phyloP scores from a whole-genome alignment of 2,797 vertebrate species.

The Coilia nasus region DNA sequence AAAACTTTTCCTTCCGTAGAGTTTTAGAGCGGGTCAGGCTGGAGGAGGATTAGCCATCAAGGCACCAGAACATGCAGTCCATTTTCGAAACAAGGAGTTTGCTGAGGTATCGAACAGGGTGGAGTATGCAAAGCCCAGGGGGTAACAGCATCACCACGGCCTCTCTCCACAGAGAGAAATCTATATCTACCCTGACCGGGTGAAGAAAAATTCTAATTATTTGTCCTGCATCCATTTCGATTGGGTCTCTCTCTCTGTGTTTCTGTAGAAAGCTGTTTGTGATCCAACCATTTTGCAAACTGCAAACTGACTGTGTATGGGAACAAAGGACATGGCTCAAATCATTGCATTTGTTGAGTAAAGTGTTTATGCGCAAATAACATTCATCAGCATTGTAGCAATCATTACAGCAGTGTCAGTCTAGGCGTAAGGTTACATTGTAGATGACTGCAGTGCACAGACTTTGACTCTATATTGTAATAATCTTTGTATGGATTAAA shows the following conservation, averaged over 20 bases:
- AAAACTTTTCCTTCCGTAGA: not conserved
- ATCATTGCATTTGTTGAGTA: not conserved
- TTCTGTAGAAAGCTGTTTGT: not conserved
- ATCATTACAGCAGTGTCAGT: too few relatives aligned
- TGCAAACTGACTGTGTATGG: not conserved
- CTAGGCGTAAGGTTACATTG: too few relatives aligned
- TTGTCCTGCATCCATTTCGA: not conserved
- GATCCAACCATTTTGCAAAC: not conserved
- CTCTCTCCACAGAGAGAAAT: not conserved
- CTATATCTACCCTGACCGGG: not conserved
- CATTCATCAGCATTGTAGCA: too few relatives aligned
- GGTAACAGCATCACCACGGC: not conserved
- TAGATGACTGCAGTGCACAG: too few relatives aligned
- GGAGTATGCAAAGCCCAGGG: not conserved
- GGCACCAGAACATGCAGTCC: not conserved
- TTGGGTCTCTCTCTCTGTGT: not conserved
- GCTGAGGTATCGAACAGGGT: not conserved
- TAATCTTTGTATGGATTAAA: not conserved
- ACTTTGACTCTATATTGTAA: too few relatives aligned
- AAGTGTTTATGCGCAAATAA: too few relatives aligned
- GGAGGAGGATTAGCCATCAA: not conserved
- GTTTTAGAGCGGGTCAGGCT: not conserved
- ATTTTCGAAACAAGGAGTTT: not conserved
- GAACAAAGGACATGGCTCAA: not conserved
- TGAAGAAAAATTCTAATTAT: constrained; percentile 7